Conservation (phyloP, 2,113 vertebrate genomes). For the Dolichallabes microphthalmus region DNA sequence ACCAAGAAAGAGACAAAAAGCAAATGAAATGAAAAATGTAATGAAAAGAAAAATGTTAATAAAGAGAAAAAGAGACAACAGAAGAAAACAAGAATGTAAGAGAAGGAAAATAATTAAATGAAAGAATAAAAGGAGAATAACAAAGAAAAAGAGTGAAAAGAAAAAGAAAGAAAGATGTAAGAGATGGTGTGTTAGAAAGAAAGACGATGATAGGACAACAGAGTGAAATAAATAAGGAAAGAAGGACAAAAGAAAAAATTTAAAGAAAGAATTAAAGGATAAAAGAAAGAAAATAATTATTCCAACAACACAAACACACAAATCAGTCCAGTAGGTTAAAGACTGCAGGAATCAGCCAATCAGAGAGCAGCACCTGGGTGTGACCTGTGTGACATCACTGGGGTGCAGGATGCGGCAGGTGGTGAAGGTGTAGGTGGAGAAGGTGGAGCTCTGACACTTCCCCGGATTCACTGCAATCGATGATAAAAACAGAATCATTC, state of each 20-base stretch:
- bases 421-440: conserved; percentile 94
- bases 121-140: not conserved
- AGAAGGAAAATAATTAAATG: not conserved
- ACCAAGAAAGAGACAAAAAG: no score
- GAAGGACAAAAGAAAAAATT: not conserved
- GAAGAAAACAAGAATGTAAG: not conserved
- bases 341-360: not conserved
- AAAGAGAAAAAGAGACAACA: not conserved
- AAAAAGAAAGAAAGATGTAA: not conserved
- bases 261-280: not conserved
- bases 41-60: no score
- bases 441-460: conserved; percentile 89
- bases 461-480: conserved; percentile 85
- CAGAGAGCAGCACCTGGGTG: conserved; percentile 77
- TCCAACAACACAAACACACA: not conserved
- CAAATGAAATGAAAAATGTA: no score
- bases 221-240: no score
- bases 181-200: not conserved
- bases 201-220: not conserved
- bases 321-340: not conserved
- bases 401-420: conserved; percentile 96
- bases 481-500: conserved; percentile 3
- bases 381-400: conserved; percentile 90
- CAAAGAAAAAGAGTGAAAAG: not conserved
- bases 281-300: not conserved